Conservation (phyloP, 1,140 invertebrate genomes). For the Drosophila prosaltans region DNA sequence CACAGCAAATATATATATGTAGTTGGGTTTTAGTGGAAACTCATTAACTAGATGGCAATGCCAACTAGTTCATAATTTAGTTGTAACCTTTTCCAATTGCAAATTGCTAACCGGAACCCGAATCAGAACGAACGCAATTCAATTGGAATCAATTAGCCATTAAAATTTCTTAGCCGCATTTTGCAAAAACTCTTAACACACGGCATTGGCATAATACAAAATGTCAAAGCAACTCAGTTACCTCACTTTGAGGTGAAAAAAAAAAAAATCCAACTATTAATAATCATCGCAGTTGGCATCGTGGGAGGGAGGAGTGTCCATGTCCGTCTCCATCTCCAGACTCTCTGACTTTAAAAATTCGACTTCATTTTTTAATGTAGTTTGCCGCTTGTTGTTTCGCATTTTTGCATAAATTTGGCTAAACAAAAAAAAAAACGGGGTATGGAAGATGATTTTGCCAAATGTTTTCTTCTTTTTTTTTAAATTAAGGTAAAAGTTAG, state of each 20-base stretch:
- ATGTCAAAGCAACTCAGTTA: constrained; percentile 52
- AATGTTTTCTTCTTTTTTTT: background rate
- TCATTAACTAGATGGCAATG: constrained; percentile 60
- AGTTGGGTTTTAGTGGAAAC: constrained; percentile 44
- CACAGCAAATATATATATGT: background rate
- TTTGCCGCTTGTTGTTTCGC: constrained; percentile 50
- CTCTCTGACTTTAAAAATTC: constrained; percentile 5
- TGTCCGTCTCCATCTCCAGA: constrained; percentile 18
- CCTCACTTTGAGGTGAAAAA: background rate
- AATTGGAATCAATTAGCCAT: constrained; percentile 62
- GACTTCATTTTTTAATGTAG: constrained; percentile 41
- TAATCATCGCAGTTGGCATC: constrained; percentile 45
- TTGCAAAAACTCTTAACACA: background rate
- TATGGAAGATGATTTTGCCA: constrained; percentile 11
- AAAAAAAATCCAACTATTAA: constrained; percentile 47
- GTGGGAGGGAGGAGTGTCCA: constrained; percentile 61
- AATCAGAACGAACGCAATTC: constrained; percentile 50
- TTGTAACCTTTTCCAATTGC: constrained; percentile 59
- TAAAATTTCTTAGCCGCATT: constrained; percentile 39
- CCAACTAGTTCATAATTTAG: constrained; percentile 70
- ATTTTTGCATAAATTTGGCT: constrained; percentile 66
- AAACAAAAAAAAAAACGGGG: background rate
- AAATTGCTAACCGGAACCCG: constrained; percentile 33
- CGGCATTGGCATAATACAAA: constrained; percentile 47
- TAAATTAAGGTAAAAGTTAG: constrained; percentile 8